A percentile compares a stretch with the other conserved stretches of the same genome.
Evolutionary conservation across 1,140 invertebrate genomes (phyloP).

Genomic region (Pseudomyrmex gracilis): DNA sequence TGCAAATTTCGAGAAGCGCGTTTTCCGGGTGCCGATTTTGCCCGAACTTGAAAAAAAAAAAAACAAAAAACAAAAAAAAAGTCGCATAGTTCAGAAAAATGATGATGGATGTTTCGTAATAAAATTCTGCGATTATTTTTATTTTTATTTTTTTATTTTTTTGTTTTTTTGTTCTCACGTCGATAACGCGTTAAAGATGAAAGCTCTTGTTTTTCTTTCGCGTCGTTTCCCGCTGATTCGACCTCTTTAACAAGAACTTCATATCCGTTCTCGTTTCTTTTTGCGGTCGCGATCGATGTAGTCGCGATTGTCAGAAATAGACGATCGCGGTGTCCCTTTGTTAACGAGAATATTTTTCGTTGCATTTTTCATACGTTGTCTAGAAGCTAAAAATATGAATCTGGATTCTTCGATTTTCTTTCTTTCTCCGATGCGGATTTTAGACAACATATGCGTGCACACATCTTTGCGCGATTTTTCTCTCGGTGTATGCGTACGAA

Average conservation of each 20-base stretch:
- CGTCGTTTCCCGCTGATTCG: neutral
- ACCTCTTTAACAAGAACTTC: constrained; percentile 15
- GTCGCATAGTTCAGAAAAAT: constrained; percentile 4
- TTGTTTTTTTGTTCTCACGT: neutral
- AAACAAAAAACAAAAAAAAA: too few species aligned
- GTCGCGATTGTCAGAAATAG: constrained; percentile 15
- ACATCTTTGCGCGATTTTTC: constrained; percentile 42
- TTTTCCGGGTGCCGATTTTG: neutral
- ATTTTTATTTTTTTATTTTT: too few species aligned
- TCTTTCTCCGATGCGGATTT: neutral
- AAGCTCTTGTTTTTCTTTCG: neutral
- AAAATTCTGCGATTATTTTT: constrained; percentile 21
- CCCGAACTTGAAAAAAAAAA: neutral
- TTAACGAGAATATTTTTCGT: neutral
- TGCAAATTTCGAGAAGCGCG: neutral
- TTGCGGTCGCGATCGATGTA: neutral
- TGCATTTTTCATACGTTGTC: constrained; percentile 31
- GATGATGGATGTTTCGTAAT: neutral
- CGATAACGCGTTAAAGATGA: neutral
- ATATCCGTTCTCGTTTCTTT: constrained; percentile 27
- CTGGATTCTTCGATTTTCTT: neutral
- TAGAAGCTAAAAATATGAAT: neutral
- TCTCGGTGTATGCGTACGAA: constrained; percentile 60
- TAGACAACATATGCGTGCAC: neutral
- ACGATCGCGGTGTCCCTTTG: neutral